Evolutionary conservation across 2,113 vertebrate species (phyloP).

Genomic region (Turdus rufiventris): DNA sequence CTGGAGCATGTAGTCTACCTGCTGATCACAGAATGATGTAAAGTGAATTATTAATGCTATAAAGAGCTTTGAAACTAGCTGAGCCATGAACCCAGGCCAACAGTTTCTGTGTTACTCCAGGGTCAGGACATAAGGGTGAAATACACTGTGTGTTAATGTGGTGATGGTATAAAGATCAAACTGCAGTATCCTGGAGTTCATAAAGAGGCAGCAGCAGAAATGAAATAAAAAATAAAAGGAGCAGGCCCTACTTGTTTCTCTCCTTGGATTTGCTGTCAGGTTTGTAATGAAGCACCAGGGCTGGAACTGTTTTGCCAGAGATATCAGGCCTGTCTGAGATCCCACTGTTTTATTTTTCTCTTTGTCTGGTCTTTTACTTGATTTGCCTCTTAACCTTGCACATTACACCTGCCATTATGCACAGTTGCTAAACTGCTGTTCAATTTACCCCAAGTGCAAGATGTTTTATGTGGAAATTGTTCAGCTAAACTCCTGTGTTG

Average conservation of each 20-base stretch:
- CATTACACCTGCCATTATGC: background rate
- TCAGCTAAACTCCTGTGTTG: background rate
- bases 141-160: background rate
- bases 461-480: background rate
- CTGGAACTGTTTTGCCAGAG: background rate
- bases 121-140: background rate
- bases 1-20: background rate
- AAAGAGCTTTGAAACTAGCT: background rate
- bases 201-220: background rate
- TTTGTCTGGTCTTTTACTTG: background rate
- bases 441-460: background rate
- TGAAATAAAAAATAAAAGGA: background rate
- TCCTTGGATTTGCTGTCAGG: constrained; percentile 8
- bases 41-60: background rate
- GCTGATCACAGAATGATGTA: background rate
- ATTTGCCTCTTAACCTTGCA: background rate
- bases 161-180: background rate
- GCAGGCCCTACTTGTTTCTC: background rate
- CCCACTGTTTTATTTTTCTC: background rate
- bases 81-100: background rate
- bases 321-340: background rate
- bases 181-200: background rate
- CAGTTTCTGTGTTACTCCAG: background rate
- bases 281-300: background rate
- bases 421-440: background rate